Conservation (phyloP, 1,140 invertebrate species). For the Calephelis nemesis region DNA sequence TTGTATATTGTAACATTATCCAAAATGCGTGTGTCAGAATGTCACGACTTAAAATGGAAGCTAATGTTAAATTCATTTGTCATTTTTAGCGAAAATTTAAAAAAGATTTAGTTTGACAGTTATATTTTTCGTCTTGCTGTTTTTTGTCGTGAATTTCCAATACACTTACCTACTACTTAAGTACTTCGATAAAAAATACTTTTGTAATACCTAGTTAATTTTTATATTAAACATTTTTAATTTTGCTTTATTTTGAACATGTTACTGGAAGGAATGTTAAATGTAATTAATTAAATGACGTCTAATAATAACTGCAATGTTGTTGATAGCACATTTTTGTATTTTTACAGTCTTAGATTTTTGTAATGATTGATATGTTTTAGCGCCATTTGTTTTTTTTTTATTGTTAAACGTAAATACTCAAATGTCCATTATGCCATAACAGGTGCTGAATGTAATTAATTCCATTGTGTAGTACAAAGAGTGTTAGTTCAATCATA, state of each 20-base stretch:
- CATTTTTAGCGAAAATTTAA: neutral
- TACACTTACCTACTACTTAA: neutral
- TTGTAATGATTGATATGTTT: constrained; percentile 1
- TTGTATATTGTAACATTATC: neutral
- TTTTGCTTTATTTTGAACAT: constrained; percentile 10
- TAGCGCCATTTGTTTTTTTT: constrained; percentile 13
- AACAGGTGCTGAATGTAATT: constrained; percentile 44
- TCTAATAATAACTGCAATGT: constrained; percentile 3
- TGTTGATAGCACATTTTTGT: constrained; percentile 10
- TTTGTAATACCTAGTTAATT: constrained; percentile 2
- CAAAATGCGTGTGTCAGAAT: neutral
- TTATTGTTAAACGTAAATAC: constrained; percentile 15
- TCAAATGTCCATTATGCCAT: constrained; percentile 35
- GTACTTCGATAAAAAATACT: neutral
- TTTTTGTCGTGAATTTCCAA: neutral
- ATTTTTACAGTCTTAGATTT: constrained; percentile 16
- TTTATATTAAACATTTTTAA: neutral
- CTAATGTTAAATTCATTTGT: neutral
- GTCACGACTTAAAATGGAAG: too few species aligned
- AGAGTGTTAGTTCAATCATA: constrained; percentile 29
- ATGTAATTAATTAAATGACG: constrained; percentile 1
- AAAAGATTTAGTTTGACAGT: too few species aligned
- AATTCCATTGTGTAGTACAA: constrained; percentile 52
- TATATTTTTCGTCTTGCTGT: too few species aligned
- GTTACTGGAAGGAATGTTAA: neutral